Conservation (phyloP, 2,888 invertebrate genomes). For the Branchipolynoe longqiensis region DNA sequence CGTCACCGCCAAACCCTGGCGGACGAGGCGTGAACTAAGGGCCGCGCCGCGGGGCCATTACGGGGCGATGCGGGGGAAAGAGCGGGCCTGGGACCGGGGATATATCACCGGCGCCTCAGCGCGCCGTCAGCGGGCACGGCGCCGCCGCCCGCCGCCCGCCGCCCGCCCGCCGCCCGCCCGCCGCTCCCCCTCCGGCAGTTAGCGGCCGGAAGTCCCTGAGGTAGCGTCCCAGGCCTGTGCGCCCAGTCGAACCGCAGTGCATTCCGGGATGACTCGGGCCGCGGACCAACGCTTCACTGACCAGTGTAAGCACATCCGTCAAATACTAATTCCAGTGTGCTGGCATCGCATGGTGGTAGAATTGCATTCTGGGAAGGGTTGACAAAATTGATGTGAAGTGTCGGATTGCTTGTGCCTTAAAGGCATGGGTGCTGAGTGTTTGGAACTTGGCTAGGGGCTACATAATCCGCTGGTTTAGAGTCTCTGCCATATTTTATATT, state of each 20-base stretch:
- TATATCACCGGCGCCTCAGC: conserved; percentile 4
- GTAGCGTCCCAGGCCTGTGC: background rate
- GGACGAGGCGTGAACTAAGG: conserved; percentile 33
- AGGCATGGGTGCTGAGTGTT: too few species aligned
- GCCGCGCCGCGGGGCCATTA: conserved; percentile 33
- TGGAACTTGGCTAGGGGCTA: too few species aligned
- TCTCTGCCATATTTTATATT: too few species aligned
- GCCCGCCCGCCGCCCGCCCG: too few species aligned
- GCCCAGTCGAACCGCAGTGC: background rate
- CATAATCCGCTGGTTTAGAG: too few species aligned
- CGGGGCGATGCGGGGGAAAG: background rate
- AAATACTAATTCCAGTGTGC: too few species aligned
- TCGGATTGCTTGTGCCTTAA: too few species aligned
- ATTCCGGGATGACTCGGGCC: background rate
- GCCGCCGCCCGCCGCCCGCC: background rate
- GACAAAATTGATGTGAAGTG: too few species aligned
- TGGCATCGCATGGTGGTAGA: too few species aligned
- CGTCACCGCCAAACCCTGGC: conserved; percentile 35
- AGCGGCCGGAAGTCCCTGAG: conserved; percentile 33
- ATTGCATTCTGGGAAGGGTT: too few species aligned
- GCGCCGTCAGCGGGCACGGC: conserved; percentile 13
- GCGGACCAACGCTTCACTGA: too few species aligned
- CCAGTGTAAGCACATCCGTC: too few species aligned
- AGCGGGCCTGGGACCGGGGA: background rate
- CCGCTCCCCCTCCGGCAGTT: conserved; percentile 34